phyloP scores from a whole-genome alignment of 30 jellyfish, hydroid and myxozoan genomes.

The Cassiopea andromeda region DNA sequence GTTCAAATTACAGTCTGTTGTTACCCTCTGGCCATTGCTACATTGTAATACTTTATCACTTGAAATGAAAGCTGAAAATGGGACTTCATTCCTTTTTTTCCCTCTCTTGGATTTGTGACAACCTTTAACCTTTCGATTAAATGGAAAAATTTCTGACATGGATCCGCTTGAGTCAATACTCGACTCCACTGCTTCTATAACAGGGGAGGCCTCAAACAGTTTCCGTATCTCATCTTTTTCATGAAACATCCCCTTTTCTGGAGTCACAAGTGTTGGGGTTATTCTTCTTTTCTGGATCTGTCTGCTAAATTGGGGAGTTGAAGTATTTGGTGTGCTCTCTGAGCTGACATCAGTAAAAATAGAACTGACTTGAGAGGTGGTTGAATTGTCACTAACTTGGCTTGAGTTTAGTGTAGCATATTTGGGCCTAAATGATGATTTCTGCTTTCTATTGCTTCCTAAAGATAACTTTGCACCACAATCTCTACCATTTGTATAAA shows the following conservation, averaged over 20 bases:
- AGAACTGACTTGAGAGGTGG: not conserved
- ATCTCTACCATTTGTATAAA: not conserved
- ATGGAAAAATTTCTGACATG: not conserved
- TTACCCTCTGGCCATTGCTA: not conserved
- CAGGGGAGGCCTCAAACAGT: conserved; percentile 52
- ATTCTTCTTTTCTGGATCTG: conserved; percentile 60
- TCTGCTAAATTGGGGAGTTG: conserved; percentile 11
- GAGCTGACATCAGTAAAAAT: not conserved
- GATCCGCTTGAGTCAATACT: conserved; percentile 52
- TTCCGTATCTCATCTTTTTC: conserved; percentile 13
- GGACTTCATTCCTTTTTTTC: conserved; percentile 24
- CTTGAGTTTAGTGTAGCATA: not conserved
- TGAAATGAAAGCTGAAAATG: conserved; percentile 35
- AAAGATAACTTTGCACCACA: not conserved
- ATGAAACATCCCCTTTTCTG: conserved; percentile 29
- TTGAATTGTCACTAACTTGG: not conserved
- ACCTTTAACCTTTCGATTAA: conserved; percentile 28
- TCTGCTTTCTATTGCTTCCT: not conserved
- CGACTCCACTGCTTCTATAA: conserved; percentile 27
- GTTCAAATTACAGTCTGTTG: not conserved
- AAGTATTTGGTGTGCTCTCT: not conserved
- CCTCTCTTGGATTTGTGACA: conserved; percentile 40
- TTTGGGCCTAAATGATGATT: conserved; percentile 31
- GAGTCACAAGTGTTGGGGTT: conserved; percentile 86
- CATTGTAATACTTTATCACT: not conserved